Conservation (phyloP, 92 coral and sea anemone species). For the Virgularia gustaviana region DNA sequence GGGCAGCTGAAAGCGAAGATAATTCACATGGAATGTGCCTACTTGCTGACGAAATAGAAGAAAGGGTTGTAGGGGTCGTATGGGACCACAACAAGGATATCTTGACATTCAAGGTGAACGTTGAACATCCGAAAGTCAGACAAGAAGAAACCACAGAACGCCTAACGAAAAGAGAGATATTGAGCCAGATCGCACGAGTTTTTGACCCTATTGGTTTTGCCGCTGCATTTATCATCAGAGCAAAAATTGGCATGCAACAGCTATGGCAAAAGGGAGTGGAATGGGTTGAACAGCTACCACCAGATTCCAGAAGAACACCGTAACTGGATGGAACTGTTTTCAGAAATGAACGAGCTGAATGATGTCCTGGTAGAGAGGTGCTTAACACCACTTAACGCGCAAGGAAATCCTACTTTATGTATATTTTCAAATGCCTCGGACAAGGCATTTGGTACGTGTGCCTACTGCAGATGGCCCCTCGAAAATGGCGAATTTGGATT, state of each 20-base stretch:
- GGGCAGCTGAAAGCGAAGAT: too few relatives aligned
- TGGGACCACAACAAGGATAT: neutral
- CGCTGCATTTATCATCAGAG: slow-evolving; percentile 33
- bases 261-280: slow-evolving; percentile 45
- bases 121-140: neutral
- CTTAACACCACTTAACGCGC: slow-evolving; percentile 12
- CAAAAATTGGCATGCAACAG: slow-evolving; percentile 35
- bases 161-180: slow-evolving; percentile 34
- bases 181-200: slow-evolving; percentile 48
- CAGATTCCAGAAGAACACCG: slow-evolving; percentile 6
- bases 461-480: slow-evolving; percentile 36
- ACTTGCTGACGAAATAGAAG: slow-evolving; percentile 8
- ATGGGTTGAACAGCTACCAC: slow-evolving; percentile 47
- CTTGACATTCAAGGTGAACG: slow-evolving; percentile 6
- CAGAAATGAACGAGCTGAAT: slow-evolving; percentile 35
- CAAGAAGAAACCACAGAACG: too few relatives aligned
- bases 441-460: slow-evolving; percentile 47
- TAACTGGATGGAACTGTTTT: slow-evolving; percentile 14
- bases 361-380: slow-evolving; percentile 30
- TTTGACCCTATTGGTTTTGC: slow-evolving; percentile 50
- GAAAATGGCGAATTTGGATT: slow-evolving; percentile 29
- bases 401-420: slow-evolving; percentile 39
- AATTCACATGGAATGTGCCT: slow-evolving; percentile 27
- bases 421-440: slow-evolving; percentile 42
- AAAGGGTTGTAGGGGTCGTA: slow-evolving; percentile 47